These are phyloP conservation scores for Laterallus jamaicensis DNA, from an alignment of 2,113 vertebrate genomes.

Conservation along the genomic window DNA sequence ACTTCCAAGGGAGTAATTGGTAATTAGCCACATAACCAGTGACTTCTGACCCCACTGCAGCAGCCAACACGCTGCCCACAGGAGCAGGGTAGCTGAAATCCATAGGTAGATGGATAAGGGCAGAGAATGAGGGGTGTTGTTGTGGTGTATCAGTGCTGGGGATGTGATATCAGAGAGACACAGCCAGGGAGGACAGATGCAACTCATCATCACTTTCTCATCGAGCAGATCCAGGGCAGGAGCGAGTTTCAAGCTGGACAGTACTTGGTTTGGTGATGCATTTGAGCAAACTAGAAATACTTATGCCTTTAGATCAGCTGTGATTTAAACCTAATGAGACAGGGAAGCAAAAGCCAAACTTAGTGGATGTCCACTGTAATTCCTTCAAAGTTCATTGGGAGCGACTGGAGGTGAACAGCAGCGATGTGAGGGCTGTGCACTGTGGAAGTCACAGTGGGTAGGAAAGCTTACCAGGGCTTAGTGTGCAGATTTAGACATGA, in stretches of 20 bases:
- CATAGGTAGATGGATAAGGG: background rate
- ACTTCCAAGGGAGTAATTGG: background rate
- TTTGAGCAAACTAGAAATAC: conserved; percentile 15
- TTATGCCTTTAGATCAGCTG: background rate
- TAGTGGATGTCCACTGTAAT: background rate
- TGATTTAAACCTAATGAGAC: background rate
- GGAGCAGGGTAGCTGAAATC: background rate
- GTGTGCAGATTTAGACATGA: background rate
- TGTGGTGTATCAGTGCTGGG: background rate
- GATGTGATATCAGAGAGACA: background rate
- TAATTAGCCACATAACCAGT: background rate
- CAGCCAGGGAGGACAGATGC: background rate
- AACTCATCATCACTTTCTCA: background rate
- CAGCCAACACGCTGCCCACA: accelerated
- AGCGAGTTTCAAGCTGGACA: background rate
- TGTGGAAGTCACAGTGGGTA: background rate
- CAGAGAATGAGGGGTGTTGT: background rate
- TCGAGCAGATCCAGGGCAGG: background rate
- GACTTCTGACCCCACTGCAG: background rate
- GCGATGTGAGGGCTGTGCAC: accelerated
- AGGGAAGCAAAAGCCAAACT: background rate
- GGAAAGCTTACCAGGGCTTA: background rate
- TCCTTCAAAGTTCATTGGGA: background rate
- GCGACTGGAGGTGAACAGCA: background rate
- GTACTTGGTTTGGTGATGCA: background rate